Percentiles rank a stretch among this genome's conserved stretches.
Conservation (phyloP, 2,888 invertebrate genomes). For the Achlya flavicornis region DNA sequence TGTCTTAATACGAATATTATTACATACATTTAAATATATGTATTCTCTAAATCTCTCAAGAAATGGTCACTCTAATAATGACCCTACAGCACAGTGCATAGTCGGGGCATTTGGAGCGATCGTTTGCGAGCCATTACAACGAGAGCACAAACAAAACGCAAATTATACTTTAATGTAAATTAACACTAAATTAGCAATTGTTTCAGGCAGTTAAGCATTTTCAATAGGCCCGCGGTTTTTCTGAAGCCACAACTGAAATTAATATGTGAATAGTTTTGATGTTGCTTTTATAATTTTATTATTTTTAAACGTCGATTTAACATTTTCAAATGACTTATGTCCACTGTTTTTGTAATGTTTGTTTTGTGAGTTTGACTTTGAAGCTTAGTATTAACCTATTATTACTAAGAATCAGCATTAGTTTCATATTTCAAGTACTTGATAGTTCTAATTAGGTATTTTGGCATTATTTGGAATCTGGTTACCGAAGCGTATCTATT, state of each 20-base stretch:
- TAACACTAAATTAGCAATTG: slow-evolving; percentile 38
- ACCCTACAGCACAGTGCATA: slow-evolving; percentile 40
- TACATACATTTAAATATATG: background rate
- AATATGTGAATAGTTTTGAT: background rate
- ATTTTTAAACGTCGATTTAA: too few species aligned
- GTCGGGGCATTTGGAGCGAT: slow-evolving; percentile 47
- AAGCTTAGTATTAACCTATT: background rate
- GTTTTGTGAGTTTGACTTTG: background rate
- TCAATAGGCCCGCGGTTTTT: background rate
- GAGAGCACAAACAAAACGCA: slow-evolving; percentile 40
- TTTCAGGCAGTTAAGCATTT: slow-evolving; percentile 14
- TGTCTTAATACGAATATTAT: too few species aligned
- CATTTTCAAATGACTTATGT: too few species aligned
- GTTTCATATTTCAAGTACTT: too few species aligned
- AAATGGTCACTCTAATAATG: slow-evolving; percentile 37
- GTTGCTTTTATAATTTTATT: background rate
- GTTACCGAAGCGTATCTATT: too few species aligned
- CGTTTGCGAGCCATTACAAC: slow-evolving; percentile 55
- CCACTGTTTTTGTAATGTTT: too few species aligned
- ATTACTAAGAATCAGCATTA: too few species aligned
- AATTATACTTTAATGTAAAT: slow-evolving; percentile 36
- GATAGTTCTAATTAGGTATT: too few species aligned
- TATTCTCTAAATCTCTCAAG: slow-evolving; percentile 14
- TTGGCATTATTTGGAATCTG: too few species aligned
- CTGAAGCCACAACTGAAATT: background rate